phyloP scores from a whole-genome alignment of 2,113 vertebrate genomes.

The Myiozetetes cayanensis region DNA sequence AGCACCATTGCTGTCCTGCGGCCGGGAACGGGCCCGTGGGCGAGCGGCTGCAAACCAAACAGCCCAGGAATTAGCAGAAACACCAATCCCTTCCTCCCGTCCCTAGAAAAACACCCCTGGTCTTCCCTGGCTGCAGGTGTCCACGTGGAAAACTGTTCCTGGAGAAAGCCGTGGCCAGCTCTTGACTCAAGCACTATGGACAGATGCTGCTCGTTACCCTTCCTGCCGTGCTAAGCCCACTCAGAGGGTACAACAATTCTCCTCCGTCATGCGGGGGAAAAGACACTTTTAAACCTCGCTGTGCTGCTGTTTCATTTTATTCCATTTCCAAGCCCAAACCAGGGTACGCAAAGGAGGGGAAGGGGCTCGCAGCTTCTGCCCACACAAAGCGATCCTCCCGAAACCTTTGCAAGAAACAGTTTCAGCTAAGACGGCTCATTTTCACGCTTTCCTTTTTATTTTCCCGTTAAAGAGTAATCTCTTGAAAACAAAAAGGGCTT shows the following conservation, averaged over 20 bases:
- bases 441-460: background rate
- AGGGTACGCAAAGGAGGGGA: background rate
- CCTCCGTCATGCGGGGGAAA: background rate
- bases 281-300: background rate
- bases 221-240: background rate
- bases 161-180: background rate
- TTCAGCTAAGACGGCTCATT: background rate
- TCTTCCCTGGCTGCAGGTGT: background rate
- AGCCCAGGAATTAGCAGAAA: background rate
- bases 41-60: background rate
- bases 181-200: rapidly evolving
- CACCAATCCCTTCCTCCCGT: background rate
- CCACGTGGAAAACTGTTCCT: background rate
- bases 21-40: rapidly evolving
- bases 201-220: background rate
- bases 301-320: background rate
- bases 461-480: background rate
- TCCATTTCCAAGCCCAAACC: background rate
- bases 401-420: background rate
- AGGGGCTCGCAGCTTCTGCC: background rate
- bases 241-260: rapidly evolving
- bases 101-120: background rate
- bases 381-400: background rate
- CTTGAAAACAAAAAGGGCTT: background rate
- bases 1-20: constrained; percentile 62